Evolutionary conservation across 2,888 invertebrate species (phyloP).

Genomic region (Alitta virens): DNA sequence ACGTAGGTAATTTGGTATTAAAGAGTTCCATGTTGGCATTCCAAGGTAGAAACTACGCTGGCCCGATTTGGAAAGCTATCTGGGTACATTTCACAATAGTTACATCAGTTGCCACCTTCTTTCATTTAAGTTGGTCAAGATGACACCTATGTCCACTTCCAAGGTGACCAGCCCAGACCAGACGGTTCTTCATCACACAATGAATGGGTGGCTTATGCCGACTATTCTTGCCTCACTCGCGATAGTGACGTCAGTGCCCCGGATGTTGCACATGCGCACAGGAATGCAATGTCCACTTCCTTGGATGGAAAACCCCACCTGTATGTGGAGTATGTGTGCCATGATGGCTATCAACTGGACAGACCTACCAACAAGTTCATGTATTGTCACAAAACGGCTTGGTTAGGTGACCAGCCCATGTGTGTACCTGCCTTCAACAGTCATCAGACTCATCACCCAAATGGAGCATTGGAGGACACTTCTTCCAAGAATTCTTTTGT

Average conservation of each 20-base stretch:
- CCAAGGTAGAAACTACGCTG: too few species aligned
- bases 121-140: neutral
- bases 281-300: neutral
- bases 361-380: neutral
- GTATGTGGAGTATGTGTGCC: constrained; percentile 10
- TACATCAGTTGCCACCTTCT: neutral
- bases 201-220: constrained; percentile 9
- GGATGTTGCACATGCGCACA: constrained; percentile 4
- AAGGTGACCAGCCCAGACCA: neutral
- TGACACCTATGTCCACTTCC: neutral
- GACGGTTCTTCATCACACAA: constrained; percentile 1
- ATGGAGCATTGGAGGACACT: too few species aligned
- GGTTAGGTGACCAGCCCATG: constrained; percentile 4
- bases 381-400: constrained; percentile 6
- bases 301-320: constrained; percentile 13
- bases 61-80: too few species aligned
- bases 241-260: constrained; percentile 7
- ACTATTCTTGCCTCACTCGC: constrained; percentile 12
- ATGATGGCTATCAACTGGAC: constrained; percentile 1
- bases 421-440: neutral
- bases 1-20: too few species aligned
- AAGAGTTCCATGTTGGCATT: too few species aligned
- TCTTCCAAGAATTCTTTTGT: too few species aligned
- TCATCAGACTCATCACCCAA: too few species aligned
- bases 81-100: too few species aligned